Percentiles rank a stretch among this genome's conserved stretches.
phyloP scores from a whole-genome alignment of 2,888 invertebrate species.

The Lochmaea capreae region DNA sequence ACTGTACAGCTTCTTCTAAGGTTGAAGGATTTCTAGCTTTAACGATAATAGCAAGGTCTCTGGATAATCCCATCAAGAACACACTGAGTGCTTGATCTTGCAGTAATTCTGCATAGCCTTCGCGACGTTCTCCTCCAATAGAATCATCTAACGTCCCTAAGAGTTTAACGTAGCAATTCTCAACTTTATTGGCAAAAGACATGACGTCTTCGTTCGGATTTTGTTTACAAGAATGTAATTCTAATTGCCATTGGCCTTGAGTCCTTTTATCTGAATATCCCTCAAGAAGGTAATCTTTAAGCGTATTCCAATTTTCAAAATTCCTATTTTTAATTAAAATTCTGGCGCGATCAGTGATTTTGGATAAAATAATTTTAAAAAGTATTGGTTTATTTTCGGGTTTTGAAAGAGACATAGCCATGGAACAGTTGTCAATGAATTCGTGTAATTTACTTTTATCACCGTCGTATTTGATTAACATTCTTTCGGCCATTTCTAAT shows the following conservation, averaged over 20 bases:
- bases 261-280: slow-evolving; percentile 50
- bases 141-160: slow-evolving; percentile 13
- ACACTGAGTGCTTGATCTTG: slow-evolving; percentile 36
- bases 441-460: slow-evolving; percentile 38
- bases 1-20: slow-evolving; percentile 37
- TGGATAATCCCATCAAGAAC: slow-evolving; percentile 27
- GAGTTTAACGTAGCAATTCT: slow-evolving; percentile 13
- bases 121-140: slow-evolving; percentile 27
- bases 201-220: slow-evolving; percentile 45
- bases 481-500: slow-evolving; percentile 30
- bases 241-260: slow-evolving; percentile 48
- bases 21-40: slow-evolving; percentile 25
- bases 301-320: slow-evolving; percentile 42
- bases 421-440: slow-evolving; percentile 38
- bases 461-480: slow-evolving; percentile 37
- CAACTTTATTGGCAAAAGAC: not conserved
- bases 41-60: slow-evolving; percentile 18
- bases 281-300: slow-evolving; percentile 24
- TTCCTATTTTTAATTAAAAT: slow-evolving; percentile 42
- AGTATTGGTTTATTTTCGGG: slow-evolving; percentile 33
- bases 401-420: slow-evolving; percentile 35
- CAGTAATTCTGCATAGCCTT: slow-evolving; percentile 17
- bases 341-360: slow-evolving; percentile 44
- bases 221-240: slow-evolving; percentile 54
- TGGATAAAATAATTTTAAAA: slow-evolving; percentile 44